phyloP scores from a whole-genome alignment of 1,140 invertebrate genomes.

The Periplaneta americana region DNA sequence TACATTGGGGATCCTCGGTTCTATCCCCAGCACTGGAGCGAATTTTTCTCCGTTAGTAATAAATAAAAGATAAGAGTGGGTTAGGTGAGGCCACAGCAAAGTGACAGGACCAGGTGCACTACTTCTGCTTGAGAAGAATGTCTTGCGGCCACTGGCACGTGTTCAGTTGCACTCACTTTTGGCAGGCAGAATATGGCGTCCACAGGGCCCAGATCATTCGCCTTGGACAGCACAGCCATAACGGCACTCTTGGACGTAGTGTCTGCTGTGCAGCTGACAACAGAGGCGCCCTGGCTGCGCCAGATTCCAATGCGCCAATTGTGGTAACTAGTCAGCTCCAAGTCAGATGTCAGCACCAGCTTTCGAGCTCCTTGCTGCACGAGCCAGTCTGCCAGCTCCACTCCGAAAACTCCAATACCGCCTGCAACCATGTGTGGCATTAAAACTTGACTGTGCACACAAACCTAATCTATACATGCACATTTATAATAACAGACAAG shows the following conservation, averaged over 20 bases:
- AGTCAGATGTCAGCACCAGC: slow-evolving; percentile 49
- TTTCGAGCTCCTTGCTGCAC: slow-evolving; percentile 54
- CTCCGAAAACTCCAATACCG: slow-evolving; percentile 84
- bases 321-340: slow-evolving; percentile 86
- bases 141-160: too few relatives aligned
- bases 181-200: slow-evolving; percentile 78
- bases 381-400: slow-evolving; percentile 86
- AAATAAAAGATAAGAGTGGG: too few relatives aligned
- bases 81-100: too few relatives aligned
- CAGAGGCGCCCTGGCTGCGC: slow-evolving; percentile 39
- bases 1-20: too few relatives aligned
- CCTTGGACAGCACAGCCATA: slow-evolving; percentile 50
- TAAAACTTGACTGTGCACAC: too few relatives aligned
- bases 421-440: slow-evolving; percentile 75
- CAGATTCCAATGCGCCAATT: slow-evolving; percentile 33
- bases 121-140: too few relatives aligned
- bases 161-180: too few relatives aligned
- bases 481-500: too few relatives aligned
- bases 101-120: too few relatives aligned
- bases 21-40: too few relatives aligned
- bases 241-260: slow-evolving; percentile 41
- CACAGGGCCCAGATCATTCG: slow-evolving; percentile 52
- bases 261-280: slow-evolving; percentile 43
- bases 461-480: too few relatives aligned
- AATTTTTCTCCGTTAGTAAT: too few relatives aligned